Evolutionary conservation across 2,113 vertebrate species (phyloP).

Genomic region (Lipotes vexillifer): DNA sequence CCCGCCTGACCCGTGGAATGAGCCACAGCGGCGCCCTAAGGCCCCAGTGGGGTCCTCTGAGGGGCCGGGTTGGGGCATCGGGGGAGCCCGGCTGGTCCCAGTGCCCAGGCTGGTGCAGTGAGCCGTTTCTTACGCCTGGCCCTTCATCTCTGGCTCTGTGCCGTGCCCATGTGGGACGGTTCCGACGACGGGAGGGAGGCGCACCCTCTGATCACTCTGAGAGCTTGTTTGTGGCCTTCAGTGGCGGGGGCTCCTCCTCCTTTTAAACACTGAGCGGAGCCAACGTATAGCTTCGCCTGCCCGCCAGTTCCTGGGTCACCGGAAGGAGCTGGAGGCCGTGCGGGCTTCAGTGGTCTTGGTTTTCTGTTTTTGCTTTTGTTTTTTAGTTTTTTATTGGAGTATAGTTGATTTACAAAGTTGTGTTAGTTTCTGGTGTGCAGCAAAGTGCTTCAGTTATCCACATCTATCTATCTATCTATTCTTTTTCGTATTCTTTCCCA

Average conservation of each 20-base stretch:
- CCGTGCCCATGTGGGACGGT: not conserved
- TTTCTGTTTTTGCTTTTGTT: not conserved
- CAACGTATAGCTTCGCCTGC: not conserved
- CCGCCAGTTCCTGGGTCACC: not conserved
- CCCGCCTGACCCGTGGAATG: fast-evolving
- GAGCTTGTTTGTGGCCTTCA: not conserved
- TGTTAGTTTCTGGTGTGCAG: not conserved
- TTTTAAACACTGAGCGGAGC: not conserved
- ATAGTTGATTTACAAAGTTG: not conserved
- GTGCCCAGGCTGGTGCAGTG: no score
- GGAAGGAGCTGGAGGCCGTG: not conserved
- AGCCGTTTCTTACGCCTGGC: not conserved
- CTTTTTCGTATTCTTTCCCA: not conserved
- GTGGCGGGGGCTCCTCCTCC: not conserved
- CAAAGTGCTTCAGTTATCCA: no score
- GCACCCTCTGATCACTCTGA: not conserved
- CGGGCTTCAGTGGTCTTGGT: not conserved
- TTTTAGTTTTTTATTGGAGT: not conserved
- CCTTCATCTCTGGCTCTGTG: not conserved
- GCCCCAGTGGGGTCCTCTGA: no score
- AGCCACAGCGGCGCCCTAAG: fast-evolving
- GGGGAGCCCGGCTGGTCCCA: not conserved
- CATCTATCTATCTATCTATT: fast-evolving
- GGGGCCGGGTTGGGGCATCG: not conserved
- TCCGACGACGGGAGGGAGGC: not conserved